These are phyloP conservation scores for Ceratoteleas bidentatus DNA, from an alignment of 1,140 invertebrate genomes.

Conservation along the genomic window DNA sequence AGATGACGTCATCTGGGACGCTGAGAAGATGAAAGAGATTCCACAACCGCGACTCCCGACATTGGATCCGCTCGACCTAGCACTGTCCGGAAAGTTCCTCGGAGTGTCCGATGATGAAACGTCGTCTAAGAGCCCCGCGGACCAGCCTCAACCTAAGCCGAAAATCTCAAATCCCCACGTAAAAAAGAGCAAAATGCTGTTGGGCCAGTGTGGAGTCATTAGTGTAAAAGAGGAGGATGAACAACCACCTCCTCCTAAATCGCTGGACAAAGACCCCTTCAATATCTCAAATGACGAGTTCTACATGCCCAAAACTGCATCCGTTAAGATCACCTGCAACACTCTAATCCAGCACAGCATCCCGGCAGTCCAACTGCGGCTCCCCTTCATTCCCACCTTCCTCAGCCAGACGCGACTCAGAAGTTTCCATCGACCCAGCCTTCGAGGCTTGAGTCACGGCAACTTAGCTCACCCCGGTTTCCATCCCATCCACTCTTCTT, in stretches of 20 bases:
- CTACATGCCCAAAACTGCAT: not conserved
- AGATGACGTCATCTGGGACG: not conserved
- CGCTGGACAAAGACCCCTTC: not conserved
- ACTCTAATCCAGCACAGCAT: conserved; percentile 96
- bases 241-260: not conserved
- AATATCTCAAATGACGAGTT: not conserved
- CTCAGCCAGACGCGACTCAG: conserved; percentile 92
- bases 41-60: not conserved
- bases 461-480: conserved; percentile 85
- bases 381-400: conserved; percentile 97
- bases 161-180: not conserved
- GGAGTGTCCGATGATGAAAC: not conserved
- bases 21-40: not conserved
- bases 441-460: conserved; percentile 93
- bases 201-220: not conserved
- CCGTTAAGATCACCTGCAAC: not conserved
- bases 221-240: not conserved
- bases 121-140: not conserved
- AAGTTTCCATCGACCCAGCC: conserved; percentile 95
- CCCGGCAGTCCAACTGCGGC: conserved; percentile 95
- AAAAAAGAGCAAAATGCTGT: not conserved
- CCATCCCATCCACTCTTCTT: conserved; percentile 89
- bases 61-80: not conserved
- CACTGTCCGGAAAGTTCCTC: not conserved
- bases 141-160: not conserved